Base-by-base conservation (phyloP, 2,113 vertebrate genomes). In the Rhegmatorhina hoffmannsi region DNA sequence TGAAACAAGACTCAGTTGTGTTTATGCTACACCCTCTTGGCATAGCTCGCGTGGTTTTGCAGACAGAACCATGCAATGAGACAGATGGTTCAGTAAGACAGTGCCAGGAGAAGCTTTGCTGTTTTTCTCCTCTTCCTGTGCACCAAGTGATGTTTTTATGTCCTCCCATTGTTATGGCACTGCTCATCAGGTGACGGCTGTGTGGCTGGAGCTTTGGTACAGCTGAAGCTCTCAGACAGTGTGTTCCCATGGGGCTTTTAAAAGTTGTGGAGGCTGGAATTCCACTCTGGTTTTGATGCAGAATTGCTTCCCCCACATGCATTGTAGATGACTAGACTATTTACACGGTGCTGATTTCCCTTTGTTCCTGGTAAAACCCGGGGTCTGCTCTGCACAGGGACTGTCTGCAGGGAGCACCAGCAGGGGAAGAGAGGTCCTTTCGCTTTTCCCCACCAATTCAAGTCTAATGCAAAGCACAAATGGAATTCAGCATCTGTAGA, bases 91-190 rank as follows among this genome's bases (percentile, higher is more conserved):
- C 92, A 87, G 36, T 63, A 59, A 62, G 90, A 81, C 3, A 0
- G 88, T 96, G 94, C 90, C 94, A 96, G 94, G 94, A 95, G 90
- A 70, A 87, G 94, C 80, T 90, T 90, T 96, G 95, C 94, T 95
- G 96, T 47, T 95, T 96, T 93, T 93, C 94, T 90, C 53, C 56
- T 77, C 92, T 92, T 95, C 87, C 92, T 91, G 73, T 89, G 88
- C 83, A 82, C 64, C 74, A 62, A 76, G 67, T 38, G 26, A 13
- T 84, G 92, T 34, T 91, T 91, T 96, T 92, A 75, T 72, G 94
- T 79, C 25, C 68, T 68, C 1, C 73, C 77, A 75, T 95, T 94
- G 93, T 96, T 92, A 20, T 0, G 40, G 87, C 87, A 74, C 59
- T 2, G 55, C 40, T 87, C 92, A 8, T 90, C 96, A 96, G 90